Conservation (phyloP, 92 coral and sea anemone species). For the Palythoa heliodiscus region DNA sequence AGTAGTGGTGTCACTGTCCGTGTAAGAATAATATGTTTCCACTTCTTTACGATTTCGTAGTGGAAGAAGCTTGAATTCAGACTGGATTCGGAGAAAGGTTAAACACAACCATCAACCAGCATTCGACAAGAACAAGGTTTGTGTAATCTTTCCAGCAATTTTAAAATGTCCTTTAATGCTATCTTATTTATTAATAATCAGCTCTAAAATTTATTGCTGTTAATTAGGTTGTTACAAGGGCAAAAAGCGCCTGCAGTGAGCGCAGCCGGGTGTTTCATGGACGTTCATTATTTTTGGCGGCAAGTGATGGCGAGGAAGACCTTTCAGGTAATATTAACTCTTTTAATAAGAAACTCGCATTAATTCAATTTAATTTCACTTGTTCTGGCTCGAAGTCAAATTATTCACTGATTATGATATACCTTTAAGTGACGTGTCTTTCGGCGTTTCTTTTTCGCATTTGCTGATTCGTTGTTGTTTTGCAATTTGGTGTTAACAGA, state of each 20-base stretch:
- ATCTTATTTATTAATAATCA: not conserved
- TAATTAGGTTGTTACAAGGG: conserved; percentile 51
- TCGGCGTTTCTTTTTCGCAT: not conserved
- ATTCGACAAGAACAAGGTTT: conserved; percentile 22
- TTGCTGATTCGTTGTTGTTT: not conserved
- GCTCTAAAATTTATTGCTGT: conserved; percentile 18
- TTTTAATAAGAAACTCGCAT: not conserved
- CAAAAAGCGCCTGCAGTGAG: conserved; percentile 41
- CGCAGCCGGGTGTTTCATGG: not conserved
- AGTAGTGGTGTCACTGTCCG: too few species aligned
- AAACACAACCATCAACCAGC: conserved; percentile 19
- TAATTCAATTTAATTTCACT: not conserved
- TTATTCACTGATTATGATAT: conserved; percentile 25
- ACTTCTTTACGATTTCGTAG: conserved; percentile 43
- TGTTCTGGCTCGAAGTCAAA: not conserved
- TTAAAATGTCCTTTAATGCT: not conserved
- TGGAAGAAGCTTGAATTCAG: conserved; percentile 81
- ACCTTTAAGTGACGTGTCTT: not conserved
- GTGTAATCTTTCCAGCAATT: not conserved
- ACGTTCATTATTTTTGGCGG: conserved; percentile 48
- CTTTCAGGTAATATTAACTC: conserved; percentile 33
- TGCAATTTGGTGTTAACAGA: conserved; percentile 45
- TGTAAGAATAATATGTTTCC: not conserved
- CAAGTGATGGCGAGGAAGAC: conserved; percentile 71
- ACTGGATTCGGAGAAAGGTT: conserved; percentile 63